Evolutionary conservation across 1,140 invertebrate genomes (phyloP).

Genomic region (Galendromus occidentalis): DNA sequence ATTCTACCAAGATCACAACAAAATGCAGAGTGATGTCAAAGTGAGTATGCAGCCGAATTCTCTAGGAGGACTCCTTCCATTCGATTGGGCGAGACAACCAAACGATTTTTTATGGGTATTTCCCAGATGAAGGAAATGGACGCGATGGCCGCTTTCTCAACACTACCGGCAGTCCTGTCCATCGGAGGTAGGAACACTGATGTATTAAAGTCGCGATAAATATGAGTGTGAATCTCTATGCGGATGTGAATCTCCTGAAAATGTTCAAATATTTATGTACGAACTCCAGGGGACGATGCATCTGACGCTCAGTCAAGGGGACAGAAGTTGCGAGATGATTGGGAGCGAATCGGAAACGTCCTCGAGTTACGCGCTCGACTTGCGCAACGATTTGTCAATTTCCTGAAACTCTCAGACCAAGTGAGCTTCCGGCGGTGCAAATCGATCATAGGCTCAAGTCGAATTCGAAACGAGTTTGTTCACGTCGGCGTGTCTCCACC

Average conservation of each 20-base stretch:
- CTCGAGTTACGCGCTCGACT: not conserved
- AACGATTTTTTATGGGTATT: no score
- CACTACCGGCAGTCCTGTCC: not conserved
- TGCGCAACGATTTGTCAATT: not conserved
- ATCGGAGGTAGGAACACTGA: slow-evolving; percentile 7
- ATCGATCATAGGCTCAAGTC: no score
- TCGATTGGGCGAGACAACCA: no score
- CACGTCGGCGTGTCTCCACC: no score
- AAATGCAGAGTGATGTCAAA: slow-evolving; percentile 3
- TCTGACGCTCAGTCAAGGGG: not conserved
- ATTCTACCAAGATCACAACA: slow-evolving; percentile 4
- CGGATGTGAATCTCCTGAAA: not conserved
- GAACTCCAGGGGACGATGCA: not conserved
- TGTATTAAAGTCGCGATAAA: no score
- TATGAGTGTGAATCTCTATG: no score
- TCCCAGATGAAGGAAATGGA: slow-evolving; percentile 6
- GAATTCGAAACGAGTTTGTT: no score
- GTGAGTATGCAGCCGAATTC: no score
- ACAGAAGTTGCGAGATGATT: not conserved
- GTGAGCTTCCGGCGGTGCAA: not conserved
- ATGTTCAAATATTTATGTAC: not conserved
- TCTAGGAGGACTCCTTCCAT: no score
- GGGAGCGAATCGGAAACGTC: not conserved
- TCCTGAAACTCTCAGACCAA: not conserved
- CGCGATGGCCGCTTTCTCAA: not conserved